Percentiles rank a stretch among this genome's conserved stretches.
Conservation (phyloP, 2,888 invertebrate genomes). For the Furcula furcula region DNA sequence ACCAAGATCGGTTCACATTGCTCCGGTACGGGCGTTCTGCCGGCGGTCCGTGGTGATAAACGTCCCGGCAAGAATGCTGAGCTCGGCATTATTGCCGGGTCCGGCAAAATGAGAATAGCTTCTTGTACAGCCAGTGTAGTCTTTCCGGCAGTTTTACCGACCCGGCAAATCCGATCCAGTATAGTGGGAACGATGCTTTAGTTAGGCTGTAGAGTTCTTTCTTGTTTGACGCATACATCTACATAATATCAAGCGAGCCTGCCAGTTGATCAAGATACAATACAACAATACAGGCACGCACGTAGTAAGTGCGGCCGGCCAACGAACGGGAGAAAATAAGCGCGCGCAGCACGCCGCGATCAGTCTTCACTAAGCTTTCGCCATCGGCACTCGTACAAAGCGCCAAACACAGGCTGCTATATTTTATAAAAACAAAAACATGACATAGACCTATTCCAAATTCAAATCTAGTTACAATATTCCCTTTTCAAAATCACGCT, state of each 20-base stretch:
- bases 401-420: constrained; percentile 4
- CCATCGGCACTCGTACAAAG: constrained; percentile 26
- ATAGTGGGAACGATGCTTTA: background rate
- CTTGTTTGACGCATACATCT: background rate
- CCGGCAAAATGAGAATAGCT: too few species aligned
- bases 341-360: constrained; percentile 6
- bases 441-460: constrained; percentile 28
- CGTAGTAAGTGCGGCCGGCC: constrained; percentile 5
- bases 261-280: constrained; percentile 6
- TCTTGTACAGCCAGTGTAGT: too few species aligned
- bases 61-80: too few species aligned
- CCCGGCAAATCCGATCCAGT: too few species aligned
- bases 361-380: constrained; percentile 32
- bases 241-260: too few species aligned
- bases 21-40: too few species aligned
- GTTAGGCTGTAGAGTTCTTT: background rate
- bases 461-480: constrained; percentile 15
- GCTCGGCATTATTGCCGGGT: too few species aligned
- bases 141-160: too few species aligned
- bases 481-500: constrained; percentile 7
- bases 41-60: too few species aligned
- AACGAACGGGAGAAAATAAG: constrained; percentile 10
- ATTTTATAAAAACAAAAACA: constrained; percentile 24
- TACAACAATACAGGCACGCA: constrained; percentile 10
- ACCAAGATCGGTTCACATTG: too few species aligned